Conservation (phyloP, 2,888 invertebrate genomes). For the Acanthosepion lycidas region DNA sequence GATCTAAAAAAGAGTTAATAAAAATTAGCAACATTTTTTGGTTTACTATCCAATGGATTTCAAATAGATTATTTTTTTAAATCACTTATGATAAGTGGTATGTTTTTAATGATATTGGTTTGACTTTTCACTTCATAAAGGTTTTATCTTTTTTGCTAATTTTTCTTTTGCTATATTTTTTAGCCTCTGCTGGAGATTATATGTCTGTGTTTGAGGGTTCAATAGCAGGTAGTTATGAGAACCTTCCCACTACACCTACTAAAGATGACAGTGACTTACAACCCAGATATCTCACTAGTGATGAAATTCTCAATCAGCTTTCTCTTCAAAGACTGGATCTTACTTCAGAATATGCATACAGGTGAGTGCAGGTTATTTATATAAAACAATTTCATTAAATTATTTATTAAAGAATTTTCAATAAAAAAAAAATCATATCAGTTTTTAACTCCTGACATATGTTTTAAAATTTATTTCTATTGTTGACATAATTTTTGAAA, state of each 20-base stretch:
- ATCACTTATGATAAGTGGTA: neutral
- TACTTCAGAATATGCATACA: neutral
- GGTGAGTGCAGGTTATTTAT: neutral
- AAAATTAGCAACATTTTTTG: neutral
- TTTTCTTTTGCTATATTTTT: neutral
- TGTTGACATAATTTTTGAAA: too few relatives aligned
- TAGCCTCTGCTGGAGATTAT: neutral
- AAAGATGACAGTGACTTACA: neutral
- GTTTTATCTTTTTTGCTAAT: neutral
- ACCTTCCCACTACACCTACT: neutral
- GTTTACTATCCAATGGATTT: neutral
- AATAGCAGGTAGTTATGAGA: neutral
- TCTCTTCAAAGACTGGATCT: neutral
- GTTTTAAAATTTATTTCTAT: too few relatives aligned
- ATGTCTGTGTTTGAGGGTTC: neutral
- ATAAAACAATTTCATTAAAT: neutral
- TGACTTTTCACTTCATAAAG: neutral
- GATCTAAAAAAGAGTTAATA: neutral
- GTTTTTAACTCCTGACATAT: too few relatives aligned
- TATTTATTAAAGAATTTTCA: too few relatives aligned
- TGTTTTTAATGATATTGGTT: neutral
- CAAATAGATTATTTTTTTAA: neutral
- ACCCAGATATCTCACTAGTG: neutral
- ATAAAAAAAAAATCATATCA: too few relatives aligned
- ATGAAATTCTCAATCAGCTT: slow-evolving; percentile 20